These are phyloP conservation scores for Dynastes tityus DNA, from an alignment of 2,888 invertebrate species.

Conservation along the genomic window DNA sequence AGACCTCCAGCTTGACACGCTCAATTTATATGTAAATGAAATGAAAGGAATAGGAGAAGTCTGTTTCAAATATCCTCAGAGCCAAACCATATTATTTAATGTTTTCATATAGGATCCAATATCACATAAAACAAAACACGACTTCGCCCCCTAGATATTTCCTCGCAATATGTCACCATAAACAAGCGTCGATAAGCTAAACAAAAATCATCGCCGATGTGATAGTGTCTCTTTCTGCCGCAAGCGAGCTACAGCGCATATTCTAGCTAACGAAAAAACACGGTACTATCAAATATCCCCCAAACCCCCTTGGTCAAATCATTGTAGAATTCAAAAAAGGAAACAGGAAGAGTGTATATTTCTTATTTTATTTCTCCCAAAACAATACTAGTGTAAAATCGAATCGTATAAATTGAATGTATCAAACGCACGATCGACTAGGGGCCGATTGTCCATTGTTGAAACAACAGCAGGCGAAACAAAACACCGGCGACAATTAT, in stretches of 20 bases:
- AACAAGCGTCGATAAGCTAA: constrained; percentile 65
- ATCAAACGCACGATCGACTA: constrained; percentile 67
- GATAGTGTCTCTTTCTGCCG: constrained; percentile 59
- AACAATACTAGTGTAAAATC: constrained; percentile 66
- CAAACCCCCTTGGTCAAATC: constrained; percentile 30
- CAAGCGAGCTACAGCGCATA: constrained; percentile 52
- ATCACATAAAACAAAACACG: constrained; percentile 62
- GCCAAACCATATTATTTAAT: constrained; percentile 59
- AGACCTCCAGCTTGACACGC: background rate
- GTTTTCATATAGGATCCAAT: constrained; percentile 64
- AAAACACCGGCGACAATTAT: constrained; percentile 70
- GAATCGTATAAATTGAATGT: constrained; percentile 67
- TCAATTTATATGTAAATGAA: constrained; percentile 38
- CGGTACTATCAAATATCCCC: constrained; percentile 50
- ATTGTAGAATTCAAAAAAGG: constrained; percentile 54
- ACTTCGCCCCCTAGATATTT: constrained; percentile 59
- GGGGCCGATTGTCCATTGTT: constrained; percentile 67
- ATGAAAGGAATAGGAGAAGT: constrained; percentile 39
- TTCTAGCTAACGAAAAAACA: constrained; percentile 55
- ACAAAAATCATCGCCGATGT: constrained; percentile 62
- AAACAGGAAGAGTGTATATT: constrained; percentile 58
- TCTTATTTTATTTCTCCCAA: constrained; percentile 69
- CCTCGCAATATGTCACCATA: constrained; percentile 64
- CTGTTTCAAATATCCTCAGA: constrained; percentile 37
- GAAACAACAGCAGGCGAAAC: constrained; percentile 65